Conservation (phyloP, 2,113 vertebrate species). For the Pterophyllum scalare region DNA sequence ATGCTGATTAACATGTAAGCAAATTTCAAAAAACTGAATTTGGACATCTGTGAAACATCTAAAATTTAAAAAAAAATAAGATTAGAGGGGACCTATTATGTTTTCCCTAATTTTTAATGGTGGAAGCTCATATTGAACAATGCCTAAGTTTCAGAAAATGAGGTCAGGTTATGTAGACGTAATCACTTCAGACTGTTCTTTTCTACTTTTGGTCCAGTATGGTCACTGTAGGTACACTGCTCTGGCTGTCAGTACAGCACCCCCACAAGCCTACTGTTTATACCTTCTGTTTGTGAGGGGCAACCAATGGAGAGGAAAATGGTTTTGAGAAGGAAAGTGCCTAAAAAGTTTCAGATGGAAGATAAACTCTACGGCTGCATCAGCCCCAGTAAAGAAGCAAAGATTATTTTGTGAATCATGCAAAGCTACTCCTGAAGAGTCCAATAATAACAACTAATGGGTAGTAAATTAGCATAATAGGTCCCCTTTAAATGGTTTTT, state of each 20-base stretch:
- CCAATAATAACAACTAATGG: not conserved
- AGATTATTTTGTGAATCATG: not conserved
- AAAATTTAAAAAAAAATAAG: not conserved
- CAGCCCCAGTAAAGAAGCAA: not conserved
- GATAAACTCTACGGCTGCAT: not conserved
- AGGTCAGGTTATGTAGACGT: not conserved
- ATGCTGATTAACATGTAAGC: not conserved
- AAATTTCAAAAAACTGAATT: not conserved
- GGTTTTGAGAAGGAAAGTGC: not conserved
- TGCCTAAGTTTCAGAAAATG: not conserved
- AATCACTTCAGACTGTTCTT: not conserved
- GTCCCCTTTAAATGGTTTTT: not conserved
- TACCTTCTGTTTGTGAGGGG: constrained; percentile 12
- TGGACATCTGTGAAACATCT: not conserved
- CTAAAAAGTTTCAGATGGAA: not conserved
- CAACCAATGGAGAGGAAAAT: not conserved
- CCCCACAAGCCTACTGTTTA: constrained; percentile 1
- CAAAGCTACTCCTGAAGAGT: not conserved
- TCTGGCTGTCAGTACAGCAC: constrained; percentile 2
- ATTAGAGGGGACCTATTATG: not conserved
- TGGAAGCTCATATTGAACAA: not conserved
- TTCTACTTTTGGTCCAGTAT: not conserved
- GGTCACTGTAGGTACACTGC: not conserved
- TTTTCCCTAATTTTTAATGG: not conserved
- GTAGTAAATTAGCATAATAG: not conserved